Evolutionary conservation across 2,888 invertebrate species (phyloP).

Genomic region (Bellardia pandia): DNA sequence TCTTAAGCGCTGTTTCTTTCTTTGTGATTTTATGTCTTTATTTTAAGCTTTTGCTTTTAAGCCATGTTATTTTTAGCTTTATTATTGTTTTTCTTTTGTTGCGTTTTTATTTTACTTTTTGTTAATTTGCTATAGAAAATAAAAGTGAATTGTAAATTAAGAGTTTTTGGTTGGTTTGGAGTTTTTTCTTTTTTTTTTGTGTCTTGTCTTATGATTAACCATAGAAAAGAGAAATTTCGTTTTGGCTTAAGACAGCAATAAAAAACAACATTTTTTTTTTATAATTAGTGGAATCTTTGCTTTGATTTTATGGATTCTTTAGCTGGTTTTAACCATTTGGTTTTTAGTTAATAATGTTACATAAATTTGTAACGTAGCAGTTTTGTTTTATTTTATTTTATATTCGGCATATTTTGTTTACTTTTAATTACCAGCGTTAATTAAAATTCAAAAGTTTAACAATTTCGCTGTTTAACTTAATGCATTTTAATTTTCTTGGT

Average conservation of each 20-base stretch:
- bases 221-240: conserved; percentile 68
- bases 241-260: background rate
- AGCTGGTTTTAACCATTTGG: conserved; percentile 57
- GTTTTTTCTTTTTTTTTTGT: conserved; percentile 31
- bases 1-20: conserved; percentile 53
- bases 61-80: conserved; percentile 45
- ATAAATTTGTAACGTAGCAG: conserved; percentile 44
- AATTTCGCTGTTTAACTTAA: background rate
- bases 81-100: conserved; percentile 45
- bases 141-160: conserved; percentile 77
- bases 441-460: conserved; percentile 36
- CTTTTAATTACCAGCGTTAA: conserved; percentile 57
- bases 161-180: conserved; percentile 44
- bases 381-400: conserved; percentile 1
- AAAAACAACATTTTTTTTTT: background rate
- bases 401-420: conserved; percentile 2
- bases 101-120: background rate
- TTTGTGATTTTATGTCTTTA: conserved; percentile 47
- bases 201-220: conserved; percentile 7
- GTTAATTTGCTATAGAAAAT: conserved; percentile 75
- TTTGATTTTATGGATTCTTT: conserved; percentile 65
- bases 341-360: conserved; percentile 34
- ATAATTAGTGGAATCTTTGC: conserved; percentile 63
- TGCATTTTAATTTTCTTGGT: background rate
- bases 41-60: conserved; percentile 46